These are phyloP conservation scores for Erebia epiphron DNA, from an alignment of 2,888 invertebrate species.

Conservation along the genomic window DNA sequence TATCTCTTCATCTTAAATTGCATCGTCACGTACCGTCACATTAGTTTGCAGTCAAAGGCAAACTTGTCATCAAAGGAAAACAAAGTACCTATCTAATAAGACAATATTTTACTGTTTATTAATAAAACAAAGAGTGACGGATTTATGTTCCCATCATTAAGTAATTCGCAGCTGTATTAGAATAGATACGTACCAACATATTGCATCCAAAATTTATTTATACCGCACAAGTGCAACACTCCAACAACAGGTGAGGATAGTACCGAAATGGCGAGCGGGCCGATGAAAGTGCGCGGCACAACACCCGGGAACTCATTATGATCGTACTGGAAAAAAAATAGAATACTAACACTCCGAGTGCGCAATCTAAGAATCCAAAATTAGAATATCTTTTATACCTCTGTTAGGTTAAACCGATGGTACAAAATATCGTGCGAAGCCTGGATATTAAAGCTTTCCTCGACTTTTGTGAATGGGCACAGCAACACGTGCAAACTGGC, in stretches of 20 bases:
- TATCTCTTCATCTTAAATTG: too few relatives aligned
- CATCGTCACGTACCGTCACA: too few relatives aligned
- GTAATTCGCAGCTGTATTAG: neutral
- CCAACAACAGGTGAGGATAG: constrained; percentile 90
- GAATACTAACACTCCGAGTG: constrained; percentile 43
- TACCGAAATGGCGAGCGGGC: constrained; percentile 91
- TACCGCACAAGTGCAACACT: constrained; percentile 85
- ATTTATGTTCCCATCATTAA: neutral
- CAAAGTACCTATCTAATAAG: neutral
- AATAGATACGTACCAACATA: constrained; percentile 88
- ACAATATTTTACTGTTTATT: neutral
- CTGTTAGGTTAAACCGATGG: constrained; percentile 90
- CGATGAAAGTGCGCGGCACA: constrained; percentile 97
- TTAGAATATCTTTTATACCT: constrained; percentile 85
- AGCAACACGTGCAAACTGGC: constrained; percentile 91
- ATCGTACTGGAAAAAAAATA: constrained; percentile 90
- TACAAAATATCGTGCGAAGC: constrained; percentile 98
- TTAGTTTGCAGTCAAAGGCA: too few relatives aligned
- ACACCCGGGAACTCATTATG: constrained; percentile 99
- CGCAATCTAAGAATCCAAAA: constrained; percentile 67
- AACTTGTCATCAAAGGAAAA: neutral
- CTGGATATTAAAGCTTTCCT: constrained; percentile 99
- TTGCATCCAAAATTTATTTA: constrained; percentile 94
- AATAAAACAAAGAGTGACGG: constrained; percentile 3
- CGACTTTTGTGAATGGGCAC: constrained; percentile 99